These are phyloP conservation scores for Drosophila truncata DNA, from an alignment of 1,140 invertebrate genomes.

Conservation along the genomic window DNA sequence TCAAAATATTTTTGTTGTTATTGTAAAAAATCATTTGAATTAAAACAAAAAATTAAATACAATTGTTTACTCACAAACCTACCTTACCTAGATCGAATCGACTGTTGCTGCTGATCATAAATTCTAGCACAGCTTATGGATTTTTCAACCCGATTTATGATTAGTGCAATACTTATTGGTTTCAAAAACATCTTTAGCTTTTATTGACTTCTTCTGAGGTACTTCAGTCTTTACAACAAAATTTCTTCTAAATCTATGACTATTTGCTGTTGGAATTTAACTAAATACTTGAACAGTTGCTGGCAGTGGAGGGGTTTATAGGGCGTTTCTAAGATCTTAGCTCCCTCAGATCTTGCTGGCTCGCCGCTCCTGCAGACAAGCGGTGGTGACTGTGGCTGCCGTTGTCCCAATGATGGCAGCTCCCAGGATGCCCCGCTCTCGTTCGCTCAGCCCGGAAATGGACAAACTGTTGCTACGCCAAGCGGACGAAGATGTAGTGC, in stretches of 20 bases:
- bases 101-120: too few species aligned
- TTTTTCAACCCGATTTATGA: not conserved
- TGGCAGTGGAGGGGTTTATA: slow-evolving; percentile 15
- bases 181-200: slow-evolving; percentile 73
- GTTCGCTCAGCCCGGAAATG: slow-evolving; percentile 57
- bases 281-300: slow-evolving; percentile 60
- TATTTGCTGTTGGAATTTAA: slow-evolving; percentile 70
- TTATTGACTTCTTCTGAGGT: slow-evolving; percentile 84
- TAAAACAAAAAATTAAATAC: too few species aligned
- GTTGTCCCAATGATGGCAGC: slow-evolving; percentile 76
- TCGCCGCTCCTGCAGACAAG: slow-evolving; percentile 64
- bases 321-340: not conserved
- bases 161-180: slow-evolving; percentile 17
- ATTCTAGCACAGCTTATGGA: not conserved
- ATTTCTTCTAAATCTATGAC: slow-evolving; percentile 74
- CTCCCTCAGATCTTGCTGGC: slow-evolving; percentile 58
- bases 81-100: too few species aligned
- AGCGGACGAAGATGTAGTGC: slow-evolving; percentile 63
- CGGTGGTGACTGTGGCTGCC: slow-evolving; percentile 67
- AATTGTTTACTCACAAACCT: too few species aligned
- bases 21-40: too few species aligned
- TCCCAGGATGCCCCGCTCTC: slow-evolving; percentile 59
- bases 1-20: too few species aligned
- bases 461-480: slow-evolving; percentile 77
- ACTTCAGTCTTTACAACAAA: slow-evolving; percentile 84